These are phyloP conservation scores for Argynnis bischoffii DNA, from an alignment of 2,888 invertebrate genomes.

Conservation along the genomic window DNA sequence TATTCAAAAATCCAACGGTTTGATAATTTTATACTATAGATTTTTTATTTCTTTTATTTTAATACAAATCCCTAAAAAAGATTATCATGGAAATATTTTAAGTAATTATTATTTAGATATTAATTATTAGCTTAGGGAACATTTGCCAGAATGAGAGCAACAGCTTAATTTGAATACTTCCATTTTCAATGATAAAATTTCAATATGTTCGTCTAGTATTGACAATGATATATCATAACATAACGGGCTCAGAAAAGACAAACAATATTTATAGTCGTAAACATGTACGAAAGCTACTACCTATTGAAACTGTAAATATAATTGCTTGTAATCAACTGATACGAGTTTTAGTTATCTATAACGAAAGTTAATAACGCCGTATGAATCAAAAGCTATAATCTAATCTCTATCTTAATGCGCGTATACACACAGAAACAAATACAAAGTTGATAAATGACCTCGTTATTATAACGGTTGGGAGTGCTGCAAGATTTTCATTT, in stretches of 20 bases:
- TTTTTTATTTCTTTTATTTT: not conserved
- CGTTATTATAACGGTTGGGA: constrained; percentile 78
- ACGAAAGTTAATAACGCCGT: constrained; percentile 35
- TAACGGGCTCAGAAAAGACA: constrained; percentile 25
- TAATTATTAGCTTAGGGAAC: not conserved
- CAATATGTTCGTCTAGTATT: constrained; percentile 3
- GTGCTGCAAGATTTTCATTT: constrained; percentile 77
- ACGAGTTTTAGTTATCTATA: constrained; percentile 40
- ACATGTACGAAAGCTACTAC: constrained; percentile 29
- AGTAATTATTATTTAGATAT: no score
- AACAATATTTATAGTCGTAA: constrained; percentile 33
- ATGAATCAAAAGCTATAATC: constrained; percentile 50
- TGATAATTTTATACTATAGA: not conserved
- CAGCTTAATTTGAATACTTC: not conserved
- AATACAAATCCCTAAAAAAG: no score
- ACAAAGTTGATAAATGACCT: constrained; percentile 77
- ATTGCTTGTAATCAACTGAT: constrained; percentile 41
- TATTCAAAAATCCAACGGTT: not conserved
- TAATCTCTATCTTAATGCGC: constrained; percentile 59
- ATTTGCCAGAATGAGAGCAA: not conserved
- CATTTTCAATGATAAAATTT: constrained; percentile 25
- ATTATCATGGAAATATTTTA: no score
- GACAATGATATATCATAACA: constrained; percentile 35
- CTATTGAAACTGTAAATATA: constrained; percentile 42
- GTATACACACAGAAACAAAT: constrained; percentile 69